A percentile compares a stretch with the other conserved stretches of the same genome.
phyloP scores from a whole-genome alignment of 2,113 vertebrate species.

The Coreoperca whiteheadi region DNA sequence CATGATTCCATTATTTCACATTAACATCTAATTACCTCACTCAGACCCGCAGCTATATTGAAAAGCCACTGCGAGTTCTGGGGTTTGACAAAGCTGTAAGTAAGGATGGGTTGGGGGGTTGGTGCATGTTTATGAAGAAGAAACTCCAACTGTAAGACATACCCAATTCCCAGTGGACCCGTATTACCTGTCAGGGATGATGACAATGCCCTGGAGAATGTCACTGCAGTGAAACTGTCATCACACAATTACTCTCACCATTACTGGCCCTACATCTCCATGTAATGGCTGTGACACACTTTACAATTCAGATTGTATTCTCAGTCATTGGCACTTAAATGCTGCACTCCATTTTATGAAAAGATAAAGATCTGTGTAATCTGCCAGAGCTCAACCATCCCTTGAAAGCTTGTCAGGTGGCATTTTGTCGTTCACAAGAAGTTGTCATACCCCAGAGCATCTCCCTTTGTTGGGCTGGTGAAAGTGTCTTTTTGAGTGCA shows the following conservation, averaged over 20 bases:
- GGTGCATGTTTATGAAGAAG: slow-evolving; percentile 74
- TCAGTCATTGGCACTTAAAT: slow-evolving; percentile 83
- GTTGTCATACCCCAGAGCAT: slow-evolving; percentile 75
- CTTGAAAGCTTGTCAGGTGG: slow-evolving; percentile 81
- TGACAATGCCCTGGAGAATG: slow-evolving; percentile 84
- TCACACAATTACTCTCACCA: slow-evolving; percentile 86
- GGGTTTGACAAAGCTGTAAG: slow-evolving; percentile 77
- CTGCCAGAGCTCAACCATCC: slow-evolving; percentile 76
- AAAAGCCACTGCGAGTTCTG: slow-evolving; percentile 61
- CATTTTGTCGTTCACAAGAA: slow-evolving; percentile 81
- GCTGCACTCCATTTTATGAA: slow-evolving; percentile 82
- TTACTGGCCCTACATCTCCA: slow-evolving; percentile 81
- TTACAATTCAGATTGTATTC: slow-evolving; percentile 84
- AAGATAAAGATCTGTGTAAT: slow-evolving; percentile 85
- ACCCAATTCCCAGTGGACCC: slow-evolving; percentile 75
- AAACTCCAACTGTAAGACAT: slow-evolving; percentile 72
- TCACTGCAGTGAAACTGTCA: slow-evolving; percentile 84
- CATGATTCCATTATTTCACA: slow-evolving; percentile 79
- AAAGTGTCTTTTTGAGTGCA: slow-evolving; percentile 73
- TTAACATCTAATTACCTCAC: slow-evolving; percentile 80
- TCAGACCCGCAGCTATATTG: slow-evolving; percentile 73
- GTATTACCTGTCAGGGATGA: slow-evolving; percentile 82
- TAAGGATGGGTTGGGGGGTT: slow-evolving; percentile 64
- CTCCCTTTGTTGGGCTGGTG: slow-evolving; percentile 71
- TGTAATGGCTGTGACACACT: slow-evolving; percentile 81